Evolutionary conservation across 2,797 vertebrate species (phyloP).

Genomic region (Mycteria americana): DNA sequence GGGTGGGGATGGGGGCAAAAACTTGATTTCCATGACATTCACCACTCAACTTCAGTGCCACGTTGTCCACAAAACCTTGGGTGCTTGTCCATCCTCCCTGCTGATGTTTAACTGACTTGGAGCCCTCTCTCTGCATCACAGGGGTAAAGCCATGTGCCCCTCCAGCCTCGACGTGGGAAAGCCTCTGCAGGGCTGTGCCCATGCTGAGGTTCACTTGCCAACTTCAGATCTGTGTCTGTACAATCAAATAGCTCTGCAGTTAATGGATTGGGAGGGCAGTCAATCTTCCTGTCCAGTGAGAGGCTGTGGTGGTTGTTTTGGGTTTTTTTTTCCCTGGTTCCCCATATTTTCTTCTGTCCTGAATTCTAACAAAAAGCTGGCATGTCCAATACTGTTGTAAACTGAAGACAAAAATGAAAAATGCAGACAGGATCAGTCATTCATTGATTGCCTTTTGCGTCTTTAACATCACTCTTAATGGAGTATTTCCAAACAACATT

Average conservation of each 20-base stretch:
- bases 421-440: too few species aligned
- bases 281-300: too few species aligned
- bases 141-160: background rate
- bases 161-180: background rate
- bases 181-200: background rate
- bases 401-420: background rate
- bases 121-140: background rate
- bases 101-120: background rate
- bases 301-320: background rate
- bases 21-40: background rate
- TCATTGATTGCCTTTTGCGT: background rate
- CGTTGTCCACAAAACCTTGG: background rate
- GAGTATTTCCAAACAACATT: background rate
- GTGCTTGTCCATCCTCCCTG: background rate
- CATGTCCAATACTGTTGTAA: background rate
- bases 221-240: background rate
- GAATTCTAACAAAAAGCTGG: background rate
- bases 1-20: background rate
- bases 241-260: background rate
- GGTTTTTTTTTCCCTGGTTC: background rate
- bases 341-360: background rate
- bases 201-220: background rate
- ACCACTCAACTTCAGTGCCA: background rate
- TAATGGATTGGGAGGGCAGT: background rate
- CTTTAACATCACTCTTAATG: background rate